Percentiles rank a stretch among this genome's conserved stretches.
Evolutionary conservation across 2,113 vertebrate genomes (phyloP).

Genomic region (Sialia sialis): DNA sequence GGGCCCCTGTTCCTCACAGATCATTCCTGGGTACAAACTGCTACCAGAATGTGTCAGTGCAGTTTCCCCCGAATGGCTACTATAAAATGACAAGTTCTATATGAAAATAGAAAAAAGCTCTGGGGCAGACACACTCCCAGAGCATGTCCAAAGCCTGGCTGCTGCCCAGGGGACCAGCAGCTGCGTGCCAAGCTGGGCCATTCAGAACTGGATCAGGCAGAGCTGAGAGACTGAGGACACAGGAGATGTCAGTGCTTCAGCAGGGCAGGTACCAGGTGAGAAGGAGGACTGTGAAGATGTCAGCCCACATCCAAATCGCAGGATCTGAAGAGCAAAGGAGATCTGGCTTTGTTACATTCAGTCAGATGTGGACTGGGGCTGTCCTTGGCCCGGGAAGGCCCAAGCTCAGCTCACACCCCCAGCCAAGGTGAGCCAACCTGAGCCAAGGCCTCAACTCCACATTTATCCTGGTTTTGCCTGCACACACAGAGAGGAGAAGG

Average conservation of each 20-base stretch:
- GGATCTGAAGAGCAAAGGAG: background rate
- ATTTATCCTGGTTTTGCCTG: background rate
- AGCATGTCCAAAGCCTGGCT: background rate
- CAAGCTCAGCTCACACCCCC: background rate
- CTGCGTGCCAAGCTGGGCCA: background rate
- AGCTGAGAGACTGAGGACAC: background rate
- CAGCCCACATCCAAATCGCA: background rate
- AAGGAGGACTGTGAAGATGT: fast-evolving
- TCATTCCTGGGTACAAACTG: background rate
- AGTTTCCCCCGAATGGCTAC: background rate
- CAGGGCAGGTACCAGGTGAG: background rate
- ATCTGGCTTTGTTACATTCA: background rate
- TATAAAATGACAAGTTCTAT: background rate
- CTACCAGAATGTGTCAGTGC: background rate
- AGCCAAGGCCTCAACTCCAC: background rate
- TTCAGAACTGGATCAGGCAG: fast-evolving
- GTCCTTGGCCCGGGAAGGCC: fast-evolving
- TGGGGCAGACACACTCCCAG: background rate
- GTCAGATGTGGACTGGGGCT: fast-evolving
- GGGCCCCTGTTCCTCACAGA: background rate
- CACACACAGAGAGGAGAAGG: background rate
- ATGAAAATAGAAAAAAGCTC: background rate
- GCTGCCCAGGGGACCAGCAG: background rate
- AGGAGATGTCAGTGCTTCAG: background rate
- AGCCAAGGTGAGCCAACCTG: background rate